Evolutionary conservation across 2,113 vertebrate species (phyloP).

Genomic region (Scomber colias): DNA sequence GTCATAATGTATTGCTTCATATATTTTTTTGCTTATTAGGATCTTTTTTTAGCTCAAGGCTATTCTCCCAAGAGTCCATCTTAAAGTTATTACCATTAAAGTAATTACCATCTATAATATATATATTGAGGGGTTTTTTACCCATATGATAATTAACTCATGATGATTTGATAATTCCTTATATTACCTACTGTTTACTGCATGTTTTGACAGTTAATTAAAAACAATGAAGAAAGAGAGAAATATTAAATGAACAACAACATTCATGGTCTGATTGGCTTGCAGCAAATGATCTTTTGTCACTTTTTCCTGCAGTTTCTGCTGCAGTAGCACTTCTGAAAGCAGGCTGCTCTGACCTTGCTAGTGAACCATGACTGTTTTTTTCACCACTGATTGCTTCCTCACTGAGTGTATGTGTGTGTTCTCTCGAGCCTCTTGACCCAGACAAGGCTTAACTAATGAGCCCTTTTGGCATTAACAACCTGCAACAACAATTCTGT

Average conservation of each 20-base stretch:
- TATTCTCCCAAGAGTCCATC: no score
- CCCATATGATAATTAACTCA: no score
- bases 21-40: no score
- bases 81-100: no score
- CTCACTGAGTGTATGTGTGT: neutral
- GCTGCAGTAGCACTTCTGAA: slow-evolving; percentile 23
- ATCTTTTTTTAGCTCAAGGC: no score
- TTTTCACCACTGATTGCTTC: slow-evolving; percentile 37
- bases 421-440: slow-evolving; percentile 34
- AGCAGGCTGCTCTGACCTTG: slow-evolving; percentile 43
- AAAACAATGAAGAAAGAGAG: neutral
- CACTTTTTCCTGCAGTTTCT: slow-evolving; percentile 22
- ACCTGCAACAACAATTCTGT: slow-evolving; percentile 17
- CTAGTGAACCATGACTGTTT: slow-evolving; percentile 30
- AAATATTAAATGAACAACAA: neutral
- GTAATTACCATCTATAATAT: no score
- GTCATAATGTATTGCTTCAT: no score
- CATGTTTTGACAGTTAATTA: slow-evolving; percentile 7
- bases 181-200: neutral
- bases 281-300: neutral
- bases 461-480: slow-evolving; percentile 29
- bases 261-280: neutral
- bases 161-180: no score
- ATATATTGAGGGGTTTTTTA: no score
- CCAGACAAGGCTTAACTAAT: slow-evolving; percentile 38